Base-by-base conservation (phyloP, 1,140 invertebrate genomes). In the Mactra quadrangularis region DNA sequence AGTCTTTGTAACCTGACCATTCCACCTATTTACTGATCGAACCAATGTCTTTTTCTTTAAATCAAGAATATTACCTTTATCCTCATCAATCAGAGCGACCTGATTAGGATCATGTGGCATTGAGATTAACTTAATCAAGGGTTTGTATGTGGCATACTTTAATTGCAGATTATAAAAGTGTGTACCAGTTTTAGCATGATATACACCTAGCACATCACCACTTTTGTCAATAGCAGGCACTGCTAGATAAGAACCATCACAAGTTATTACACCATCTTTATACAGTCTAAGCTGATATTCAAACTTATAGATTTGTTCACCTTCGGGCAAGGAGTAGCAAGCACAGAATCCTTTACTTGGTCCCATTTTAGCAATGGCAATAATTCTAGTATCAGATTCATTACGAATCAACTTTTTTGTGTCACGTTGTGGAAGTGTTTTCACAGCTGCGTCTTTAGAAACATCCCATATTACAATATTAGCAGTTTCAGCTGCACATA, bases 401-500 rank as follows among this genome's bases (percentile, higher is more conserved):
- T 98, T 94, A 6, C 99, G 94, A 0, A 96, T 94, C 4, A 99
- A 93, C 91, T 99, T 97, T 81, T 96, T 96, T 6, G 99, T 96
- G 6, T 97, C 96, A 13, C 95, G 95, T 90, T 98, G 96, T 87
- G 96, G 71, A 50, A 90, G 77, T 95, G 88, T 97, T 95, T 94
- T 91, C 33, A 89, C 38, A 0, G 98, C 97, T 92, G 96, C 95
- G 84, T 96, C 95, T 0, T 96, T 96, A 45, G 95, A 93, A n/a
- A 97, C 94, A 87, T 98, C 96, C 98, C 98, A 99, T 31, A 99
- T 95, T 0, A 99, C 92, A 31, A 99, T 94, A 89, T 97, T 97
- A 0, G 97, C 98, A 0, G 97, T 98, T 91, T 99, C 98, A 0
- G 97, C 96, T 0, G 97, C 97, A 17, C 98, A 94, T 0, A 99